Evolutionary conservation across 2,888 invertebrate genomes (phyloP).

Genomic region (Proisotoma minuta): DNA sequence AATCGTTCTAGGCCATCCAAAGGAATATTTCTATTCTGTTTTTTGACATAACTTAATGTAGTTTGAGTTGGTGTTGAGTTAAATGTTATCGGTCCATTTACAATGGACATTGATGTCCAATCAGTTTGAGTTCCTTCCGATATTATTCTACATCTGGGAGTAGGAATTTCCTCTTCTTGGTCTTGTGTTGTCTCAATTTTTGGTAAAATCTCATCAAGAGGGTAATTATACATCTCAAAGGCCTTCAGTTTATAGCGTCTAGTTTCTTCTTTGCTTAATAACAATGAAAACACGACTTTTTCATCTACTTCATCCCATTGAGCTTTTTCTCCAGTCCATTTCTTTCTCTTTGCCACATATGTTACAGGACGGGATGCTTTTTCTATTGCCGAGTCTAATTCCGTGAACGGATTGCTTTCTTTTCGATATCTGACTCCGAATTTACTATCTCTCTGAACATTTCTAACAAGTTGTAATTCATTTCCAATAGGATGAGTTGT

Average conservation of each 20-base stretch:
- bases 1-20: no score
- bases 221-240: constrained; percentile 16
- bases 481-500: neutral
- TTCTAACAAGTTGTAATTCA: neutral
- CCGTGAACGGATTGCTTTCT: neutral
- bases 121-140: neutral
- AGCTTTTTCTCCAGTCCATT: neutral
- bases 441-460: neutral
- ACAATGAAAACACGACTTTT: constrained; percentile 5
- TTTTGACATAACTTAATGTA: no score
- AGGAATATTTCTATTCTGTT: no score
- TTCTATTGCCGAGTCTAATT: neutral
- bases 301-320: constrained; percentile 16
- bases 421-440: neutral
- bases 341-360: neutral
- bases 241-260: constrained; percentile 7
- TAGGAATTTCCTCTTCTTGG: neutral
- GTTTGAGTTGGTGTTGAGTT: neutral
- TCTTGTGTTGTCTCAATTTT: neutral
- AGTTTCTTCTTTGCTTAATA: neutral
- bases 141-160: neutral
- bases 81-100: neutral
- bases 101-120: neutral
- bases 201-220: constrained; percentile 18
- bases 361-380: neutral